These are phyloP conservation scores for Drosophila jambulina DNA, from an alignment of 1,140 invertebrate genomes.

Conservation along the genomic window DNA sequence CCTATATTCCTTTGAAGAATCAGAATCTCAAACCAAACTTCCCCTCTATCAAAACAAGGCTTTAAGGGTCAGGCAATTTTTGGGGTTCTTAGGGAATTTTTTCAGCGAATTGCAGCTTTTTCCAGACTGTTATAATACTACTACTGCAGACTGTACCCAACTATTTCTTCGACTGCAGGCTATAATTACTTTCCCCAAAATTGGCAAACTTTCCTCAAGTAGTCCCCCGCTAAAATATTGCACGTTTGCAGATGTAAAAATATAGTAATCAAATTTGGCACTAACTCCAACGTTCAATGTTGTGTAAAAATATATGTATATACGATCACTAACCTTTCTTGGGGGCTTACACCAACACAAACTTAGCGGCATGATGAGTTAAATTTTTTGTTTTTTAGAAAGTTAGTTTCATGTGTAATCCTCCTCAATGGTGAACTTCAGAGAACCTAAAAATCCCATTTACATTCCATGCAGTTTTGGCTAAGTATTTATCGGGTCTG, in stretches of 20 bases:
- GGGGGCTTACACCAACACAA: slow-evolving; percentile 39
- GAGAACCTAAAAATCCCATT: slow-evolving; percentile 25
- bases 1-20: neutral
- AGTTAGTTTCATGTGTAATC: slow-evolving; percentile 12
- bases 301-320: slow-evolving; percentile 33
- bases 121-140: neutral
- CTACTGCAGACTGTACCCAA: neutral
- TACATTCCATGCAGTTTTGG: slow-evolving; percentile 78
- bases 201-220: slow-evolving; percentile 1
- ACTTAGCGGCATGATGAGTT: slow-evolving; percentile 25
- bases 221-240: neutral
- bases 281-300: slow-evolving; percentile 32
- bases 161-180: neutral
- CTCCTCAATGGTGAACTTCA: neutral
- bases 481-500: slow-evolving; percentile 80
- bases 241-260: neutral
- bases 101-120: neutral
- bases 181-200: neutral
- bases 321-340: slow-evolving; percentile 39
- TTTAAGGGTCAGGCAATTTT: neutral
- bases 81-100: neutral
- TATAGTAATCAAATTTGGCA: slow-evolving; percentile 26
- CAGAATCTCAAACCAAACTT: slow-evolving; percentile 12
- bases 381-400: slow-evolving; percentile 7
- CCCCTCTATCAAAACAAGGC: neutral